These are phyloP conservation scores for Linepithema humile DNA, from an alignment of 1,140 invertebrate genomes.

Conservation along the genomic window DNA sequence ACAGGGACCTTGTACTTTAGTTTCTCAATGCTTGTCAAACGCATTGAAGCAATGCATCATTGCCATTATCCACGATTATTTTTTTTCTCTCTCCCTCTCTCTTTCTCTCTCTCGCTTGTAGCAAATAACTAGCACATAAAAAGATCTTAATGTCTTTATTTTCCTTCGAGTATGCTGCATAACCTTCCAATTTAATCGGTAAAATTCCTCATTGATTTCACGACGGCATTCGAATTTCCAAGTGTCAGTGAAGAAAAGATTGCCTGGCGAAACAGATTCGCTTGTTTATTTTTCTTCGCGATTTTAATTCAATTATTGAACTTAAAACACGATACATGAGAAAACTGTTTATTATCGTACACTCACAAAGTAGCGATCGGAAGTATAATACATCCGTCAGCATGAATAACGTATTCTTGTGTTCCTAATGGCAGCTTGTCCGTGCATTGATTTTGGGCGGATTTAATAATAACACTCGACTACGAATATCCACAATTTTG, in stretches of 20 bases:
- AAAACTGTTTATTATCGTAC: slow-evolving; percentile 23
- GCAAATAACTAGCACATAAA: slow-evolving; percentile 10
- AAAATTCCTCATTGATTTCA: slow-evolving; percentile 12
- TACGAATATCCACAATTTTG: slow-evolving; percentile 15
- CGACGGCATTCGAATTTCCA: not conserved
- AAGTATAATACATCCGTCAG: not conserved
- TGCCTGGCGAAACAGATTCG: not conserved
- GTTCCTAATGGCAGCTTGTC: not conserved
- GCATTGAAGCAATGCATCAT: not conserved
- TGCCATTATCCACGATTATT: not conserved
- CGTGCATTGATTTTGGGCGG: not conserved
- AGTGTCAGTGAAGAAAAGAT: not conserved
- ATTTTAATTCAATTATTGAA: slow-evolving; percentile 45
- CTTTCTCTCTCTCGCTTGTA: not conserved
- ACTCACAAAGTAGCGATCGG: not conserved
- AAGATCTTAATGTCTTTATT: slow-evolving; percentile 25
- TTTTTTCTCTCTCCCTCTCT: not conserved
- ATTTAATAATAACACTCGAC: not conserved
- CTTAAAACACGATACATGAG: not conserved
- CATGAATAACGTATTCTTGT: not conserved
- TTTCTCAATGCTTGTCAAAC: not conserved
- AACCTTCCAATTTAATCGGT: slow-evolving; percentile 27
- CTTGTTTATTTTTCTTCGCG: not conserved
- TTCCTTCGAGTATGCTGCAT: slow-evolving; percentile 24
- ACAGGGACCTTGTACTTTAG: not conserved